Evolutionary conservation across 2,113 vertebrate genomes (phyloP), one percentile per base, ranked within the genome.

Genomic region (Galeopterus variegatus): DNA sequence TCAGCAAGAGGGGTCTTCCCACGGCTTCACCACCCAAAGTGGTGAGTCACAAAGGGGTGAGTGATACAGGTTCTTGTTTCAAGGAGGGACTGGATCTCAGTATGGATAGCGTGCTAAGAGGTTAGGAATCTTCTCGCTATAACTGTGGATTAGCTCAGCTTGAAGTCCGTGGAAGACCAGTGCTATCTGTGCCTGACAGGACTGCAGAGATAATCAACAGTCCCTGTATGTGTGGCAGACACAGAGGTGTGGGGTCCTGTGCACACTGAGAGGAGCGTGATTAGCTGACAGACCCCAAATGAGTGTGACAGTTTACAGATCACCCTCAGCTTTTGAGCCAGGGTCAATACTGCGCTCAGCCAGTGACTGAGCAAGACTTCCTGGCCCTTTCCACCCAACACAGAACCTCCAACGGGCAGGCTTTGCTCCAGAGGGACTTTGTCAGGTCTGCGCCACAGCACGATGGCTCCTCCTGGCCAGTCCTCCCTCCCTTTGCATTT

Each of bases 171-270:
- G 3, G 45, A 14, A 18, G 52, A 12, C 65, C 36, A 28, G 60
- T 11, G 1, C 41, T 28, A 2, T 24, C 23, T 54, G 3, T 1
- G 4, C 48, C 36, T 7, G 9, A 69, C 4, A 1, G 33, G 69
- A n/a, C 28, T 0, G 0, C 28, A 41, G 26, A 28, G 28, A 11
- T 21, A 23, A 17, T 28, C n/a, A 8, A 17, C 0, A 0, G 62
- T 41, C 48, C 33, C 3, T 0, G 1, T 10, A 23, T 0, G 0
- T 14, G 24, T 7, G 33, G 41, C 11, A 3, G 31, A 36, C 5
- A 8, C 12, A 9, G 52, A 67, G 41, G 26, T 6, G 31, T 19
- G 14, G 62, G 10, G 41, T 64, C 62, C 21, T 8, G 58, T 58
- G 28, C 21, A 26, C 4, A 12, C 21, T 24, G 33, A 64, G 52